Base-by-base conservation (phyloP, 2,797 vertebrate species). In the Sebastolobus alascanus region DNA sequence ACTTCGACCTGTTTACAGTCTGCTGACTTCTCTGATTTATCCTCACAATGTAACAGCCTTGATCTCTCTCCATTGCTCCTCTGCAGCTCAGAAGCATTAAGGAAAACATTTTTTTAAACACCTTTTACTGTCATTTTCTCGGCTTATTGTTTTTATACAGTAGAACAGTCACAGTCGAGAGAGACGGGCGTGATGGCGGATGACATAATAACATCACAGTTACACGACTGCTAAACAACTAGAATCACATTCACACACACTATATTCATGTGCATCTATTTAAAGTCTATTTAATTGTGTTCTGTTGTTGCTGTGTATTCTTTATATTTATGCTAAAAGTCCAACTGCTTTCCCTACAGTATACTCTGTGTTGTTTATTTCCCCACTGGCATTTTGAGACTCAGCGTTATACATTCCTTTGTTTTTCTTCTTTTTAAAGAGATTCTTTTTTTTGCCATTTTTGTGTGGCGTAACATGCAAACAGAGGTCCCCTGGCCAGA, bases 21-120 rank as follows among this genome's bases (percentile, higher is more conserved):
- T 37, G 20, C 68, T 73, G 58, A 75, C 55, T 82, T 67, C 52
- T 83, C 65, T 82, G 77, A 81, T 84, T 87, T 76, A 71, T 68
- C 46, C 61, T 79, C 75, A 56, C 55, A 38, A 16, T 31, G 75
- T 72, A 71, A 58, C 68, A 76, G n/a, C 55, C 40, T 78, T 78
- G 37, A 83, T 77, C 76, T 79, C 52, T 46, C 61, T 78, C 54
- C 54, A 46, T 54, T 76, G 63, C 65, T 79, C 56, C 31, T 68
- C 58, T 84, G 66, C 68, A 75, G 58, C 72, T 80, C 29, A 46
- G n/a, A 38, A 72, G 63, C 60, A 81, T 83, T 54, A 63, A 64
- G 58, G 59, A 68, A 65, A 84, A 75, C 20, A 31, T 8, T 16
- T 54, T 54, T 77, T 60, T 70, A 61, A 72, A 61, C 31, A 56